Evolutionary conservation across 2,113 vertebrate species (phyloP).

Genomic region (Indri indri): DNA sequence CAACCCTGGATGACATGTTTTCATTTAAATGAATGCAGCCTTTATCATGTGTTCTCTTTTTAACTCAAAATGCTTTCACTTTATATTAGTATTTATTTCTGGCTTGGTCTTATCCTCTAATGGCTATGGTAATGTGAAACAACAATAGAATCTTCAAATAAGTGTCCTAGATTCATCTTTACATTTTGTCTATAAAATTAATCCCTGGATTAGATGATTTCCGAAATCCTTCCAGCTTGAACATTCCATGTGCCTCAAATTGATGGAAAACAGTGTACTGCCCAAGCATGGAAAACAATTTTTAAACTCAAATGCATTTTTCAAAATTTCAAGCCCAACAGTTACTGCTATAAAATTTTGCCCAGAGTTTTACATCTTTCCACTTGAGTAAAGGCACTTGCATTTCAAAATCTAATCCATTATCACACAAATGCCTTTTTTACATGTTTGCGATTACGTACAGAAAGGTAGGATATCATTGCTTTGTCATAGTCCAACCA

Average conservation of each 20-base stretch:
- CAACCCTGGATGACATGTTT: background rate
- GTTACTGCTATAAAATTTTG: constrained; percentile 12
- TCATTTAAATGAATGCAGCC: background rate
- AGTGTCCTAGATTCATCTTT: background rate
- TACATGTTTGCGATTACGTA: background rate
- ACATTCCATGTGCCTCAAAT: constrained; percentile 22
- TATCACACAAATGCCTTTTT: background rate
- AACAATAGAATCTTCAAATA: constrained; percentile 32
- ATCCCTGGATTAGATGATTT: constrained; percentile 36
- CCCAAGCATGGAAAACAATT: constrained; percentile 55
- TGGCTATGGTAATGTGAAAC: background rate
- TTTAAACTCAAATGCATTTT: constrained; percentile 48
- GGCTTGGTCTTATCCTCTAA: background rate
- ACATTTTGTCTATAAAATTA: constrained; percentile 52
- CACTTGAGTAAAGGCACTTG: background rate
- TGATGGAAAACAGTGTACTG: constrained; percentile 21
- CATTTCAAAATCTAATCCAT: constrained; percentile 36
- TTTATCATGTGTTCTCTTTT: background rate
- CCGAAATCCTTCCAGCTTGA: constrained; percentile 43
- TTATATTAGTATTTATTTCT: background rate
- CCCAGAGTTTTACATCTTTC: background rate
- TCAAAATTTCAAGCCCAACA: constrained; percentile 40
- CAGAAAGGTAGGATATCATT: background rate
- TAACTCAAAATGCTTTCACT: background rate
- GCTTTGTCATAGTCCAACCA: background rate